phyloP scores from a whole-genome alignment of 2,797 vertebrate genomes.

The Sylvia borin region DNA sequence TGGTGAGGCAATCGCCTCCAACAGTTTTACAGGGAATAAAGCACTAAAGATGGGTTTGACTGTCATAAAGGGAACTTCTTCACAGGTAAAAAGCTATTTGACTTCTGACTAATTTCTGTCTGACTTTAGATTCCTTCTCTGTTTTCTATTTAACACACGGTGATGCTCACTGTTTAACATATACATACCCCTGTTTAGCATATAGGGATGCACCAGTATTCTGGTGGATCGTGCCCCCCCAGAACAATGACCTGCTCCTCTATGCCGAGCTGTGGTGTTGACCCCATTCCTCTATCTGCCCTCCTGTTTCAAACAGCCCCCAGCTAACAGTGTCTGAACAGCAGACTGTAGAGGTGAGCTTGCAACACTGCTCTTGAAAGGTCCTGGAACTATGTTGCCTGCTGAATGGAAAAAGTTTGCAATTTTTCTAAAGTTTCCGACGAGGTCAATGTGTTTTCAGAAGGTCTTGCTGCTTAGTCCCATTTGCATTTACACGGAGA shows the following conservation, averaged over 20 bases:
- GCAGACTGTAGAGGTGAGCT: not conserved
- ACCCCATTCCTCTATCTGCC: fast-evolving
- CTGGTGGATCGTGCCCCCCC: not conserved
- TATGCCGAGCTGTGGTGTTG: not conserved
- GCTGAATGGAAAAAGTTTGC: not conserved
- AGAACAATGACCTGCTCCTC: not conserved
- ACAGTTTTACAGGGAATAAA: not conserved
- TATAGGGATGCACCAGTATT: not conserved
- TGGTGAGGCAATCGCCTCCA: not conserved
- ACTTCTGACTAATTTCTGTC: not conserved
- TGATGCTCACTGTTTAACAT: not conserved
- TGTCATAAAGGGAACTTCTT: not conserved
- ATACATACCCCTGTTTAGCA: not conserved
- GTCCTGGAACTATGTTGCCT: not conserved
- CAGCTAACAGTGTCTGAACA: not conserved
- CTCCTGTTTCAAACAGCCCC: not conserved
- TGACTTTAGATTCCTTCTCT: not conserved
- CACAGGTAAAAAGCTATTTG: not conserved
- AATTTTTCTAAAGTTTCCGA: not conserved
- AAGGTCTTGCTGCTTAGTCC: not conserved
- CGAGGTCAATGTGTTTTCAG: not conserved
- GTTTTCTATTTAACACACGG: not conserved
- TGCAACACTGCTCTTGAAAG: not conserved
- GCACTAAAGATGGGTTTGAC: not conserved
- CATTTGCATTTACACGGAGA: not conserved